Percentiles rank a stretch among this genome's conserved stretches.
Conservation (phyloP, 2,797 vertebrate species). For the Rhinogobio ventralis region DNA sequence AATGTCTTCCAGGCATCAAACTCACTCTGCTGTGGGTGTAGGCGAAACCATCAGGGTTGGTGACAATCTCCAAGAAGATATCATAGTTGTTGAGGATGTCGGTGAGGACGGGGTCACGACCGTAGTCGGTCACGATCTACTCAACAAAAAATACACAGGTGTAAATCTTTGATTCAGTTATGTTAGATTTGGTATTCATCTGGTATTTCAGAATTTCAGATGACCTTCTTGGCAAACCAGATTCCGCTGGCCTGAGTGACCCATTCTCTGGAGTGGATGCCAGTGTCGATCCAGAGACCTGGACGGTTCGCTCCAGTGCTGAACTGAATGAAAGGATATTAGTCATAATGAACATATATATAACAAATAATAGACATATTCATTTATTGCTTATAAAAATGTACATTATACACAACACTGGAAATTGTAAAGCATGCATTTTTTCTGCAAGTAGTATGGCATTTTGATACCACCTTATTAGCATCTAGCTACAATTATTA, state of each 20-base stretch:
- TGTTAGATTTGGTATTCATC: neutral
- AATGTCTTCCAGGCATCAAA: neutral
- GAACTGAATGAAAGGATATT: slow-evolving; percentile 77
- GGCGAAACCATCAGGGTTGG: slow-evolving; percentile 90
- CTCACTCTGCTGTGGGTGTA: slow-evolving; percentile 84
- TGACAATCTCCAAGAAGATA: slow-evolving; percentile 91
- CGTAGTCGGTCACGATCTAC: slow-evolving; percentile 85
- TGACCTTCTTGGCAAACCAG: slow-evolving; percentile 95
- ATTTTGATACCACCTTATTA: neutral
- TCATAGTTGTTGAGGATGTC: slow-evolving; percentile 85
- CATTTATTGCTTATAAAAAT: neutral
- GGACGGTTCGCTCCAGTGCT: slow-evolving; percentile 88
- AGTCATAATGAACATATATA: neutral
- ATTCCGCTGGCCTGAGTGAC: slow-evolving; percentile 91
- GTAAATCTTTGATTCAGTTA: neutral
- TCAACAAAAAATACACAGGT: neutral
- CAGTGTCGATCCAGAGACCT: slow-evolving; percentile 93
- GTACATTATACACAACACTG: neutral
- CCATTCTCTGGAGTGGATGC: slow-evolving; percentile 97
- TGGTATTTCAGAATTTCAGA: neutral
- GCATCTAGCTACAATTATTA: neutral
- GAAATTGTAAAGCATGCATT: neutral
- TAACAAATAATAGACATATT: neutral
- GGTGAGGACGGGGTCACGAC: slow-evolving; percentile 76
- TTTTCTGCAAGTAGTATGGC: neutral